Percentiles rank a stretch among this genome's conserved stretches.
These are phyloP conservation scores for Poecile montanus DNA, from an alignment of 2,797 vertebrate genomes.

Conservation along the genomic window DNA sequence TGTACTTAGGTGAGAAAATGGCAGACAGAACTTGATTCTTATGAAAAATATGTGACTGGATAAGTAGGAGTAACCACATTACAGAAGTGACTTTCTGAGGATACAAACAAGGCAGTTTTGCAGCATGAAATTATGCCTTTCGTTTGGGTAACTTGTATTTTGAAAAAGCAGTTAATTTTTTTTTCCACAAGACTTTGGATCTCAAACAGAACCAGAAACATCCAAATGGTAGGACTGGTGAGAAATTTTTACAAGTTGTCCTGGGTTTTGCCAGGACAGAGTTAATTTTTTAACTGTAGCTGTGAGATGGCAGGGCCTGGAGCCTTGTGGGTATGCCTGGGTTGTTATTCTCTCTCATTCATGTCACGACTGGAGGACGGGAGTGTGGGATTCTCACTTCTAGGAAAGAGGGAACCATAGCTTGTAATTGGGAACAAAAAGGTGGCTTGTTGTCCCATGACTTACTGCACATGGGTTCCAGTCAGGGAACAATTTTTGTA, in stretches of 20 bases:
- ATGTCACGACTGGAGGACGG: accelerated
- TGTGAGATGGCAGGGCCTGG: background rate
- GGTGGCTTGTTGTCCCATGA: background rate
- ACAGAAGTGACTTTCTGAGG: background rate
- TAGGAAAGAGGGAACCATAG: accelerated
- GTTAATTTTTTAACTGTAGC: background rate
- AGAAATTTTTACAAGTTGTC: background rate
- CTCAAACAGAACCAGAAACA: background rate
- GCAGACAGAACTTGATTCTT: background rate
- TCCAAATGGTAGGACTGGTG: background rate
- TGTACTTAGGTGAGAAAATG: background rate
- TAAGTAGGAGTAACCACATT: background rate
- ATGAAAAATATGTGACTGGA: background rate
- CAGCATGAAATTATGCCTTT: background rate
- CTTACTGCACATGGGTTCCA: accelerated
- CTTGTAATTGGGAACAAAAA: background rate
- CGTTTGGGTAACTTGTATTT: background rate
- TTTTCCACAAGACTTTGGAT: background rate
- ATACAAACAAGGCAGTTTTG: background rate
- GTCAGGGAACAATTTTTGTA: background rate
- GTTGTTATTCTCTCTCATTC: background rate
- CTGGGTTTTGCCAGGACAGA: background rate
- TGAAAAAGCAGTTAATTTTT: background rate
- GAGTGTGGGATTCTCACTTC: background rate
- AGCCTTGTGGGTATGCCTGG: background rate